phyloP scores from a whole-genome alignment of 1,140 invertebrate genomes.

The Rhagoletis zephyria region DNA sequence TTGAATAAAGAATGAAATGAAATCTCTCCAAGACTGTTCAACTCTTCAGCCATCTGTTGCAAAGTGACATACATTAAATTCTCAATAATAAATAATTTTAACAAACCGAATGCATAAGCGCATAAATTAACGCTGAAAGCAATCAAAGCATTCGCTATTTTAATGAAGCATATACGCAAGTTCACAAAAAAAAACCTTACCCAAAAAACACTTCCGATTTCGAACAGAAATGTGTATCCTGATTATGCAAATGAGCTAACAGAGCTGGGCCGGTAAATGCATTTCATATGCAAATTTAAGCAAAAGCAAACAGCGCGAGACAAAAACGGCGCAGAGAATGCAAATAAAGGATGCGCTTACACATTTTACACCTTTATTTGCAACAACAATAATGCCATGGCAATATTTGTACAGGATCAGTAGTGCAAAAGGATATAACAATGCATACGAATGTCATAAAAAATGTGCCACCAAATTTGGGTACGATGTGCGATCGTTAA shows the following conservation, averaged over 20 bases:
- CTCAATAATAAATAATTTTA: not conserved
- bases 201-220: conserved; percentile 36
- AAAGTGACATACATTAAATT: not conserved
- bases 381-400: conserved; percentile 57
- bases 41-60: not conserved
- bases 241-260: conserved; percentile 68
- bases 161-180: not conserved
- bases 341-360: conserved; percentile 68
- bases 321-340: conserved; percentile 54
- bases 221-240: conserved; percentile 32
- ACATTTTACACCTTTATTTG: conserved; percentile 69
- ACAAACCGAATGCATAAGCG: conserved; percentile 7
- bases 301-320: conserved; percentile 55
- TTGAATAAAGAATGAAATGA: too few relatives aligned
- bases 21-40: not conserved
- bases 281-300: conserved; percentile 68
- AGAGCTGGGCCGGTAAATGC: conserved; percentile 54
- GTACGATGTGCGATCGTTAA: not conserved
- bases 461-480: not conserved
- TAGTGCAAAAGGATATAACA: not conserved
- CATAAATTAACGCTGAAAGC: conserved; percentile 46
- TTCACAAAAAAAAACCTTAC: not conserved
- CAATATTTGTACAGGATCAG: conserved; percentile 55
- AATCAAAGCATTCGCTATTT: not conserved
- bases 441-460: not conserved